Evolutionary conservation across 2,797 vertebrate genomes (phyloP).

Genomic region (Gouania willdenowi): DNA sequence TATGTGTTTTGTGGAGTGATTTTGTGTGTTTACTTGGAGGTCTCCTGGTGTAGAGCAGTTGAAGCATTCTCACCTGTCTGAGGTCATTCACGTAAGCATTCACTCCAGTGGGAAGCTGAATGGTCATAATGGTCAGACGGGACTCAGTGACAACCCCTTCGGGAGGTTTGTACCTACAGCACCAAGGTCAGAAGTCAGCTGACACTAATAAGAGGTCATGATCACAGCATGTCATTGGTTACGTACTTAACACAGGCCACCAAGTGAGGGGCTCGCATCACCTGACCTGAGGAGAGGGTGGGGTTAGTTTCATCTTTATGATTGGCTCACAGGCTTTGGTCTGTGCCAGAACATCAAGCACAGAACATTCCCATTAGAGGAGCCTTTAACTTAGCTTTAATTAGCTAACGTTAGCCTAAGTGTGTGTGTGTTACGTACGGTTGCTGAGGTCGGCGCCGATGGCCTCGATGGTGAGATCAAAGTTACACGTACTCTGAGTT

Average conservation of each 20-base stretch:
- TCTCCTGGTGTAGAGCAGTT: no score
- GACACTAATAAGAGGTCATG: neutral
- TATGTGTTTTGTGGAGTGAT: no score
- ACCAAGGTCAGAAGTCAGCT: neutral
- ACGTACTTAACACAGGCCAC: constrained; percentile 55
- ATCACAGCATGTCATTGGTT: neutral
- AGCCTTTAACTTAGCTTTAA: no score
- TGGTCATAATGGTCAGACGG: constrained; percentile 85
- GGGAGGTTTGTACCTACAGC: constrained; percentile 77
- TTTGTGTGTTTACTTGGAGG: no score
- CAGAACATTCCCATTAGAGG: no score
- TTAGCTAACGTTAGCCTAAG: no score
- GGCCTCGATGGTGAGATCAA: constrained; percentile 72
- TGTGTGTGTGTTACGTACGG: no score
- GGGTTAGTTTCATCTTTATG: no score
- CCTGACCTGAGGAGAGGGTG: no score
- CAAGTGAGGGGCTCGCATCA: constrained; percentile 17
- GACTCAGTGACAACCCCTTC: constrained; percentile 70
- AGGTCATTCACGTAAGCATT: constrained; percentile 78
- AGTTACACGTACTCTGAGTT: constrained; percentile 73
- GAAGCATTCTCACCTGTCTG: constrained; percentile 49
- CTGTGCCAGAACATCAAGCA: constrained; percentile 19
- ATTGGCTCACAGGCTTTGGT: neutral
- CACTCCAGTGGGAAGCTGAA: constrained; percentile 85
- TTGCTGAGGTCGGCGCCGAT: neutral